These are phyloP conservation scores for Bombus superbus DNA, from an alignment of 1,140 invertebrate genomes.

Conservation along the genomic window DNA sequence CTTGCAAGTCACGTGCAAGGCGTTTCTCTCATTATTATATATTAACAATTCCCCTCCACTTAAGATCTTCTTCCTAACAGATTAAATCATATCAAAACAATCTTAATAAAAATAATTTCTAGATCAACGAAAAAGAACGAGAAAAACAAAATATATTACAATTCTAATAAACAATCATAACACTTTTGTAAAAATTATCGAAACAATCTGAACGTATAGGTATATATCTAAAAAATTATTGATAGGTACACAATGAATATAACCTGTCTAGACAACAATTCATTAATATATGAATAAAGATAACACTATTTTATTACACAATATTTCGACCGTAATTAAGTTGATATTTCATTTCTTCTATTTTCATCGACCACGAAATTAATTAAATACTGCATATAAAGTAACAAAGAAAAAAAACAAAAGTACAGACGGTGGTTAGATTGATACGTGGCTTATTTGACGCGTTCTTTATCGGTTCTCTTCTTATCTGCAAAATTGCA, in stretches of 20 bases:
- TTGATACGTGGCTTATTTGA: slow-evolving; percentile 44
- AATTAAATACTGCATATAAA: neutral
- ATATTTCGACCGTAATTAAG: neutral
- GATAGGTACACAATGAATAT: neutral
- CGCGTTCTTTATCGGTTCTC: slow-evolving; percentile 2
- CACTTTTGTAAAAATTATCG: neutral
- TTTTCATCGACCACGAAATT: neutral
- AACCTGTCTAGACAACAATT: slow-evolving; percentile 4
- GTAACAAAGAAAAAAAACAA: slow-evolving; percentile 6
- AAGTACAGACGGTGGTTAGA: neutral
- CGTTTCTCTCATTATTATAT: slow-evolving; percentile 34
- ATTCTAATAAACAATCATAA: neutral
- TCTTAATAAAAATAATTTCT: slow-evolving; percentile 1
- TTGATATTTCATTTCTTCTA: neutral
- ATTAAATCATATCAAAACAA: neutral
- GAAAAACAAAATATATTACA: neutral
- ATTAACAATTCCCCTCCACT: slow-evolving; percentile 42
- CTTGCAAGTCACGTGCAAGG: slow-evolving; percentile 42
- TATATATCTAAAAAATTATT: too few relatives aligned
- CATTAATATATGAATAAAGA: neutral
- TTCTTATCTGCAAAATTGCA: neutral
- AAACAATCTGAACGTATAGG: neutral
- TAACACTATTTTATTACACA: neutral
- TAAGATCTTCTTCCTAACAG: neutral
- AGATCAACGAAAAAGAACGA: neutral